A percentile compares a stretch with the other conserved stretches of the same genome.
Evolutionary conservation across 2,888 invertebrate species (phyloP).

Genomic region (Drosophila leonis): DNA sequence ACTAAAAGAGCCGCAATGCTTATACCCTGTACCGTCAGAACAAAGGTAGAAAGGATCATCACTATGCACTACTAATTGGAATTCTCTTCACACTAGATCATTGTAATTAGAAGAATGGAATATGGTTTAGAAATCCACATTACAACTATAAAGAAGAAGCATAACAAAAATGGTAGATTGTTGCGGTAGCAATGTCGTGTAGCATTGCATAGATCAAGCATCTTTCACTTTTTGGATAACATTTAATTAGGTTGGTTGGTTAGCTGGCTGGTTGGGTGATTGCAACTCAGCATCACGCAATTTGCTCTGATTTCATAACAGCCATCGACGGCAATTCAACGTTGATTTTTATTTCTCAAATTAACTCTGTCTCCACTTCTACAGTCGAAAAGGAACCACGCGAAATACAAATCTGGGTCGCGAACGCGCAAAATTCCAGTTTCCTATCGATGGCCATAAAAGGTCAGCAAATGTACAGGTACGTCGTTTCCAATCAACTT

Average conservation of each 20-base stretch:
- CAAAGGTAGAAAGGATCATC: background rate
- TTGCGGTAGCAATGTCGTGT: background rate
- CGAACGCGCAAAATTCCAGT: slow-evolving; percentile 92
- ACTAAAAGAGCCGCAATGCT: background rate
- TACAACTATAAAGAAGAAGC: background rate
- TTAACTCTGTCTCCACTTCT: slow-evolving; percentile 54
- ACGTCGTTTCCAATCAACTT: slow-evolving; percentile 75
- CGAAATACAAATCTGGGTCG: slow-evolving; percentile 92
- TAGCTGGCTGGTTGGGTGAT: background rate
- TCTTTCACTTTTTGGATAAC: slow-evolving; percentile 2
- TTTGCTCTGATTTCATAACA: slow-evolving; percentile 40
- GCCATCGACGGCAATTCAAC: slow-evolving; percentile 17
- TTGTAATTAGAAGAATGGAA: background rate
- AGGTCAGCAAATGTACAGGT: slow-evolving; percentile 92
- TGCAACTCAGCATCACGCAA: slow-evolving; percentile 42
- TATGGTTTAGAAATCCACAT: background rate
- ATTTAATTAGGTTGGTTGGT: background rate
- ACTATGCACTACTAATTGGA: background rate
- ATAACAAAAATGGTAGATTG: background rate
- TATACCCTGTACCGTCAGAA: background rate
- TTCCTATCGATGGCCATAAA: slow-evolving; percentile 93
- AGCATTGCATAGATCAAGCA: background rate
- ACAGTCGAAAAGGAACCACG: slow-evolving; percentile 90
- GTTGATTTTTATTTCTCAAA: slow-evolving; percentile 15
- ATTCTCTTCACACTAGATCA: background rate